Conservation (phyloP, 2,888 invertebrate species). For the Phaedon cochleariae region DNA sequence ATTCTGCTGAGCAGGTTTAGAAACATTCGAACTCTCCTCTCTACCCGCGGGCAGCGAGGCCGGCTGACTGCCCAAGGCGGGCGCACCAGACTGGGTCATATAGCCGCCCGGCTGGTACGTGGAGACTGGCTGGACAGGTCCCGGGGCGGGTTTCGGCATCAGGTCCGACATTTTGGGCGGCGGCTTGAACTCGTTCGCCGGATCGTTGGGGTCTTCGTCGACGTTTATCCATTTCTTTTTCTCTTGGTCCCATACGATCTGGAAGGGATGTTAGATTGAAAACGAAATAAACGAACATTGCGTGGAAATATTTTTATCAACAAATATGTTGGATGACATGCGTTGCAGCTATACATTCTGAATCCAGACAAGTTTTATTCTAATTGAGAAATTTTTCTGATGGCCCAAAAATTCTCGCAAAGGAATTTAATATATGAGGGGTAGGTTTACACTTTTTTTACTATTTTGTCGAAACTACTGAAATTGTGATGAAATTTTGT, state of each 20-base stretch:
- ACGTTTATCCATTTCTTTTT: conserved; percentile 87
- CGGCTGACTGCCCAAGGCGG: conserved; percentile 12
- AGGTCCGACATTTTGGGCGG: conserved; percentile 76
- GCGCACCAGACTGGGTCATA: conserved; percentile 18
- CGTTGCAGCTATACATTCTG: too few species aligned
- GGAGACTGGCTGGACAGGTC: conserved; percentile 23
- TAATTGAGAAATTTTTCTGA: too few species aligned
- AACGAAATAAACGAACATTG: conserved; percentile 24
- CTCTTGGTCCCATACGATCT: conserved; percentile 95
- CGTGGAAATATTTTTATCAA: too few species aligned
- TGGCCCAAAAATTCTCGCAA: too few species aligned
- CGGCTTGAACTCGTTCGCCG: conserved; percentile 66
- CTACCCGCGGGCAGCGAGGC: conserved; percentile 5
- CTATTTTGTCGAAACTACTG: too few species aligned
- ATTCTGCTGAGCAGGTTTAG: conserved; percentile 65
- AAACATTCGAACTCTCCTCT: conserved; percentile 35
- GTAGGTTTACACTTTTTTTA: too few species aligned
- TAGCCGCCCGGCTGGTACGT: conserved; percentile 19
- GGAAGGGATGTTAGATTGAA: too few species aligned
- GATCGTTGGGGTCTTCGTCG: conserved; percentile 73
- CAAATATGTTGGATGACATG: too few species aligned
- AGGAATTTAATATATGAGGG: too few species aligned
- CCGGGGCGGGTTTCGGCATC: conserved; percentile 46
- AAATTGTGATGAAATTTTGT: too few species aligned
- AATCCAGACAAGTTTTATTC: too few species aligned